phyloP scores from a whole-genome alignment of 2,888 invertebrate genomes.

The Pachymerium ferrugineum region DNA sequence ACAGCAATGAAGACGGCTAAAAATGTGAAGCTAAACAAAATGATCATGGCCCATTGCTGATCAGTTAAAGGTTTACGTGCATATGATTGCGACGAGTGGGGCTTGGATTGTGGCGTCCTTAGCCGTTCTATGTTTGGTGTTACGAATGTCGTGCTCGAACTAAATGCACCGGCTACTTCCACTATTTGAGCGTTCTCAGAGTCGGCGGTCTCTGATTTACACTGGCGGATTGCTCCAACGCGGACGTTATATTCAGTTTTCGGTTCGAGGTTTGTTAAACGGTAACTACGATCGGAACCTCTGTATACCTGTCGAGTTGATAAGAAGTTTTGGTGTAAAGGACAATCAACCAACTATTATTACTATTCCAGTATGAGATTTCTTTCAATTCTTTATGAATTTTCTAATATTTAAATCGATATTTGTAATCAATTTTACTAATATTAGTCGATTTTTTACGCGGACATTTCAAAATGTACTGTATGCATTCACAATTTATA shows the following conservation, averaged over 20 bases:
- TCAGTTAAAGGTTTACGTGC: constrained; percentile 52
- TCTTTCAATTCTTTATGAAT: too few relatives aligned
- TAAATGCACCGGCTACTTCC: constrained; percentile 64
- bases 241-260: constrained; percentile 71
- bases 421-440: too few relatives aligned
- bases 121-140: constrained; percentile 47
- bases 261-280: constrained; percentile 60
- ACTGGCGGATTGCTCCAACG: constrained; percentile 67
- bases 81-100: background rate
- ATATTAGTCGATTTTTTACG: too few relatives aligned
- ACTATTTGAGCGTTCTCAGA: constrained; percentile 48
- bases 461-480: too few relatives aligned
- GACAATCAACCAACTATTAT: background rate
- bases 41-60: constrained; percentile 60
- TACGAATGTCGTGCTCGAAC: constrained; percentile 59
- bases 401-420: too few relatives aligned
- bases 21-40: constrained; percentile 58
- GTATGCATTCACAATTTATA: too few relatives aligned
- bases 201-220: constrained; percentile 42
- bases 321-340: background rate
- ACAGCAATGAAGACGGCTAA: constrained; percentile 60
- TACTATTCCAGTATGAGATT: background rate
- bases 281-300: constrained; percentile 51
- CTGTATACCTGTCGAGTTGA: constrained; percentile 48
- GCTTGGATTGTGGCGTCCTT: constrained; percentile 28